Conservation (phyloP, 2,113 vertebrate species). For the Melanostigma gelatinosum region DNA sequence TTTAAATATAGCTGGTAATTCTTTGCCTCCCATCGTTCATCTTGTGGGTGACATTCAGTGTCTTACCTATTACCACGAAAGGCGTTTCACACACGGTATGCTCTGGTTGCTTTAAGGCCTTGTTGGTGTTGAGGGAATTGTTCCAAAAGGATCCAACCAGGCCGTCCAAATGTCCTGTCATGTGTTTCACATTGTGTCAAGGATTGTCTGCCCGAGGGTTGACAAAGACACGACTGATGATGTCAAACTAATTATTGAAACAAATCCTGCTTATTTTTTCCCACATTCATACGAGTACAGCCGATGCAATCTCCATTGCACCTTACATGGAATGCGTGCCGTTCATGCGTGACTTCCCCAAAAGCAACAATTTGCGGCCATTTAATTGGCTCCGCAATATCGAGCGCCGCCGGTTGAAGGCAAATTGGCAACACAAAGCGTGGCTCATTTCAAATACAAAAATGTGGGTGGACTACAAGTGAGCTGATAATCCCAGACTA, state of each 20-base stretch:
- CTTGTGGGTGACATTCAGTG: background rate
- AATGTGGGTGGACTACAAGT: constrained; percentile 58
- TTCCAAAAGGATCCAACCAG: constrained; percentile 4
- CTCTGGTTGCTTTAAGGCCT: background rate
- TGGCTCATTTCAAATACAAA: constrained; percentile 52
- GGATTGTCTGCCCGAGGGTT: background rate
- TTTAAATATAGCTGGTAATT: background rate
- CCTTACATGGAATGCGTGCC: background rate
- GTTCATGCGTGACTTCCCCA: constrained; percentile 25
- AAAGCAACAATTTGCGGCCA: constrained; percentile 46
- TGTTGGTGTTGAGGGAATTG: background rate
- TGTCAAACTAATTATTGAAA: constrained; percentile 4
- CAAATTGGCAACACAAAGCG: constrained; percentile 49
- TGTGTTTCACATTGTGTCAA: background rate
- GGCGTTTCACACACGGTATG: background rate
- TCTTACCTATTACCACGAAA: background rate
- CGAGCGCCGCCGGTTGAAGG: constrained; percentile 22
- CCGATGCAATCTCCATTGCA: background rate
- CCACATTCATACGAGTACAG: background rate
- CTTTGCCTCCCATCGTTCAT: background rate
- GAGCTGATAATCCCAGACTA: constrained; percentile 52
- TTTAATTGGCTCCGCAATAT: constrained; percentile 61
- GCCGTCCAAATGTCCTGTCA: background rate
- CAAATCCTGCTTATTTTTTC: background rate
- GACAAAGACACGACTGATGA: background rate